Percentiles rank a stretch among this genome's conserved stretches.
Evolutionary conservation across 2,888 invertebrate species (phyloP).

Genomic region (Lutraria lutraria): DNA sequence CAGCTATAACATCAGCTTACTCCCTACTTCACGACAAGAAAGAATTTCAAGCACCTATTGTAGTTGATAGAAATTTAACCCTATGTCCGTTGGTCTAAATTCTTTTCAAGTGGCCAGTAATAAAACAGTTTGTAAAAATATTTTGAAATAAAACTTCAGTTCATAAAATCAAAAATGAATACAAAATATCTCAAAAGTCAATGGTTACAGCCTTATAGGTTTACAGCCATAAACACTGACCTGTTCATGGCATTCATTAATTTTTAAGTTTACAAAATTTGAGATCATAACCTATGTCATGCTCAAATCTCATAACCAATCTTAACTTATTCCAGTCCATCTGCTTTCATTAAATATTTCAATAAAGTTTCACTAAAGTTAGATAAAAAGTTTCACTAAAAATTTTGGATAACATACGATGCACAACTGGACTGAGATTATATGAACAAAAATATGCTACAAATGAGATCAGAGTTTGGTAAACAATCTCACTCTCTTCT

Average conservation of each 20-base stretch:
- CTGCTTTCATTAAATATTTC: no score
- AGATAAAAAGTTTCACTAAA: no score
- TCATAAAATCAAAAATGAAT: not conserved
- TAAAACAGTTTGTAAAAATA: slow-evolving; percentile 19
- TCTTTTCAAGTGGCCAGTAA: slow-evolving; percentile 9
- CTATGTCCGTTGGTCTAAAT: not conserved
- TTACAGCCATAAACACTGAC: not conserved
- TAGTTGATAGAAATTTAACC: not conserved
- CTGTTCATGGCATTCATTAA: not conserved
- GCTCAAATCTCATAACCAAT: no score
- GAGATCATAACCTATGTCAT: not conserved
- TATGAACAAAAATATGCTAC: no score
- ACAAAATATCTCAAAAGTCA: not conserved
- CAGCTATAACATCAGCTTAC: not conserved
- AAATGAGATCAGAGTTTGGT: no score
- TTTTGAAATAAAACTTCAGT: slow-evolving; percentile 1
- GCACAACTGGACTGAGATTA: no score
- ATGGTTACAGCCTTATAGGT: no score
- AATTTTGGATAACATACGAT: no score
- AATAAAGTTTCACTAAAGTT: no score
- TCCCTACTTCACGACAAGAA: not conserved
- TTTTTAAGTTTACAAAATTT: not conserved
- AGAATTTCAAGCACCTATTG: slow-evolving; percentile 22
- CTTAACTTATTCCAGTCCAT: no score
- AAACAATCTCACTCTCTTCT: no score